Evolutionary conservation across 2,888 invertebrate genomes (phyloP).

Genomic region (Acanthosoma haemorrhoidale): DNA sequence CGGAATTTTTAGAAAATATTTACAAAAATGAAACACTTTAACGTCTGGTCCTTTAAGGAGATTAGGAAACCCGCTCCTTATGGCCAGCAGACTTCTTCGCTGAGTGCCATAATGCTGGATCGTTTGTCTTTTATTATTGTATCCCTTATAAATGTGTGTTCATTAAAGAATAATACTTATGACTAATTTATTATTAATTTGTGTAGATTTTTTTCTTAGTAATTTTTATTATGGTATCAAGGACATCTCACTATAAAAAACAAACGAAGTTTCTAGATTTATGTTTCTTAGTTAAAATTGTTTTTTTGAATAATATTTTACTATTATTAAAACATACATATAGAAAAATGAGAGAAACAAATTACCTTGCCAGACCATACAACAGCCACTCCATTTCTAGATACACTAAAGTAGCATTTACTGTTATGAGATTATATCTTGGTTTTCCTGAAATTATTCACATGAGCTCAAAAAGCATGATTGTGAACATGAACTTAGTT

Average conservation of each 20-base stretch:
- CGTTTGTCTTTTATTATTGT: not conserved
- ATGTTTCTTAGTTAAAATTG: too few relatives aligned
- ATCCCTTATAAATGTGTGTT: conserved; percentile 10
- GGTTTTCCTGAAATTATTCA: not conserved
- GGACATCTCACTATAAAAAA: too few relatives aligned
- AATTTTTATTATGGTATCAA: not conserved
- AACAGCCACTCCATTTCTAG: not conserved
- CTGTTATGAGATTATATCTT: not conserved
- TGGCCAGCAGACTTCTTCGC: not conserved
- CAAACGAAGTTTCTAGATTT: too few relatives aligned
- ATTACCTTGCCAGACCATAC: too few relatives aligned
- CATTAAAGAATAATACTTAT: not conserved
- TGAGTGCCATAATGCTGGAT: not conserved
- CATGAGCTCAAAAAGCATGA: conserved; percentile 16
- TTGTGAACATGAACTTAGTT: not conserved
- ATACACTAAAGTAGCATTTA: not conserved
- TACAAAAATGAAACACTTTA: conserved; percentile 19
- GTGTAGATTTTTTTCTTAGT: not conserved
- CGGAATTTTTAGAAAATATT: conserved; percentile 29
- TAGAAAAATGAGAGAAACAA: not conserved
- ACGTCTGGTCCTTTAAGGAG: not conserved
- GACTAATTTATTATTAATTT: not conserved
- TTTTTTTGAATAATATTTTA: not conserved
- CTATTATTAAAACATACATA: not conserved
- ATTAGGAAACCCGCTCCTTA: not conserved